phyloP scores from a whole-genome alignment of 2,113 vertebrate species.

The Hippocampus abdominalis region DNA sequence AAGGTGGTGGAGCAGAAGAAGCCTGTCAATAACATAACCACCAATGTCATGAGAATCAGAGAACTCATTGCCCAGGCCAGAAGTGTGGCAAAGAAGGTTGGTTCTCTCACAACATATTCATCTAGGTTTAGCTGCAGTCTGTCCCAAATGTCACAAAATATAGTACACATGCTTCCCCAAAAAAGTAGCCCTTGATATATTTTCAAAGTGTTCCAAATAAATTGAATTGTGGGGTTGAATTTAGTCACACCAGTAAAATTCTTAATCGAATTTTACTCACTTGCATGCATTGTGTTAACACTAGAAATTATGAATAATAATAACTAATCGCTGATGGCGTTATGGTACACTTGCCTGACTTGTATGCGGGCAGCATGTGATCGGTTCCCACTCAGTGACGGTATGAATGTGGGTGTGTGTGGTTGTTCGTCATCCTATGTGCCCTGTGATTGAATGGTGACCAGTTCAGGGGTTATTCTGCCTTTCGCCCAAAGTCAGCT shows the following conservation, averaged over 20 bases:
- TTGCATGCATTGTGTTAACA: not conserved
- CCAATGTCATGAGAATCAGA: slow-evolving; percentile 87
- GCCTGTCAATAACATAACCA: slow-evolving; percentile 87
- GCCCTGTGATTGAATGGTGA: no score
- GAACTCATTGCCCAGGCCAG: slow-evolving; percentile 94
- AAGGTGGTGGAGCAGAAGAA: slow-evolving; percentile 86
- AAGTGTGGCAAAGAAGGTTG: slow-evolving; percentile 93
- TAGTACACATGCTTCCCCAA: not conserved
- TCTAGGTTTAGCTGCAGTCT: not conserved
- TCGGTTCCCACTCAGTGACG: no score
- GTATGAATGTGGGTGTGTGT: no score
- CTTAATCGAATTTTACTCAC: not conserved
- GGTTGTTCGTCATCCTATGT: no score
- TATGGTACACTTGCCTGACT: no score
- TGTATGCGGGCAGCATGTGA: no score
- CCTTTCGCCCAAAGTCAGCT: no score
- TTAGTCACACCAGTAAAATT: not conserved
- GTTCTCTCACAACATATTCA: not conserved
- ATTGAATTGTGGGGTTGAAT: not conserved
- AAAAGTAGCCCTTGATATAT: not conserved
- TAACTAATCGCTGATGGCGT: no score
- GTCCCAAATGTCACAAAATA: not conserved
- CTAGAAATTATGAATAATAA: not conserved
- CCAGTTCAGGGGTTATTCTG: no score
- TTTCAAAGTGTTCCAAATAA: not conserved